phyloP scores from a whole-genome alignment of 2,888 invertebrate species.

The Anodontia alba region DNA sequence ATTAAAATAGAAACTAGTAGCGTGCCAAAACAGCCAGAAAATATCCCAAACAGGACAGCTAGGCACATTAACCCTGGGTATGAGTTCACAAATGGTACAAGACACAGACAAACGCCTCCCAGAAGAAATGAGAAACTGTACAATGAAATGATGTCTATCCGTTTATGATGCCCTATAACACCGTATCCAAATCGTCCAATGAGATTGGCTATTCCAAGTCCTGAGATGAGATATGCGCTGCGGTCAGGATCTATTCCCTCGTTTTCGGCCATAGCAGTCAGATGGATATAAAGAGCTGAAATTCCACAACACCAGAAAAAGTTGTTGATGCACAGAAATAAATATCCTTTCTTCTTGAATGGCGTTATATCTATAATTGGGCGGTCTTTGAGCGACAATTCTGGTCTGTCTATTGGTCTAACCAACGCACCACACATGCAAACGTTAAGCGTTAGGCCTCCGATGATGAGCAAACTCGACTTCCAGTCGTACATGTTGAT shows the following conservation, averaged over 20 bases:
- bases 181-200: constrained; percentile 69
- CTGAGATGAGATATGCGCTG: constrained; percentile 67
- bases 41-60: constrained; percentile 63
- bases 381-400: constrained; percentile 42
- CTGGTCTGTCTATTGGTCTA: constrained; percentile 60
- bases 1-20: constrained; percentile 63
- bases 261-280: constrained; percentile 63
- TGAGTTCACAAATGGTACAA: constrained; percentile 48
- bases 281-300: constrained; percentile 70
- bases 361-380: constrained; percentile 62
- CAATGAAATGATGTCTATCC: constrained; percentile 50
- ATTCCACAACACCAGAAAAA: constrained; percentile 70
- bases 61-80: constrained; percentile 58
- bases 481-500: constrained; percentile 69
- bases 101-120: constrained; percentile 61
- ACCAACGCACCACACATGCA: constrained; percentile 66
- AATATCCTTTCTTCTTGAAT: constrained; percentile 65
- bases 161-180: constrained; percentile 50
- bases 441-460: constrained; percentile 68
- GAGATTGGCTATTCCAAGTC: constrained; percentile 68
- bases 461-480: constrained; percentile 69
- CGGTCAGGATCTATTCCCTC: constrained; percentile 57
- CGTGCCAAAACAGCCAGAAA: constrained; percentile 68
- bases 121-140: constrained; percentile 60
- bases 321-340: constrained; percentile 65